Base-by-base conservation (phyloP, 2,888 invertebrate genomes). In the Acanthosoma haemorrhoidale region DNA sequence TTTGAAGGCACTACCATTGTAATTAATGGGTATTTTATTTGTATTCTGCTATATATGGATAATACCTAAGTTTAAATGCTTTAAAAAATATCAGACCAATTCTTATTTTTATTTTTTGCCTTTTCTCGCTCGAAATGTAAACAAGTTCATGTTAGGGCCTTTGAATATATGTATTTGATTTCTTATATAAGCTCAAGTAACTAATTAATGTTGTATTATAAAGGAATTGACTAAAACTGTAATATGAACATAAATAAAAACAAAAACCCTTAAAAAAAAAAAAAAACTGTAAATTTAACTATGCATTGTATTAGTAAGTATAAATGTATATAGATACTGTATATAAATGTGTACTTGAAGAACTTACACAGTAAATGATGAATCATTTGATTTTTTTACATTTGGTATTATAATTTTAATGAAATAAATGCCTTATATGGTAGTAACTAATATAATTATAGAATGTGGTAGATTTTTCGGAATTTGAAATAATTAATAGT, bases 171-270 rank as follows among this genome's bases (percentile, higher is more conserved):
- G 18, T 61, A 61, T 66, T 66, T 31, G 18, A 66, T 66, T 38
- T 43, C 21, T 38, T 4, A 43, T 38, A 41, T 66, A 66, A 66
- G 64, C 64, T 66, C 64, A 66, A 66, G 43, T 66, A 66, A 66
- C 16, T 66, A 21, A 41, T 43, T 63, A 66, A 66, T 58, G 36
- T 68, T 68, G 38, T 68, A 68, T 38, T 68, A 59, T 68, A 68
- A 68, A 59, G 68, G 68, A 68, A 68, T 68, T 68, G 68, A 68
- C 18, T 68, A 59, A n/a, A 68, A 68, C 36, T 68, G 36, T 68
- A 59, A 68, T 68, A 68, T 59, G 38, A 21, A 38, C 15, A 38
- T 51, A 51, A 51, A 51, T 25, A 25, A n/a, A 25, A 25, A 51
- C n/a, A n/a, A n/a, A n/a, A n/a, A n/a, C n/a, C n/a, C n/a, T n/a